Evolutionary conservation across 1,140 invertebrate genomes (phyloP), one percentile per base, ranked within the genome.

Genomic region (Drosophila ercepeae): DNA sequence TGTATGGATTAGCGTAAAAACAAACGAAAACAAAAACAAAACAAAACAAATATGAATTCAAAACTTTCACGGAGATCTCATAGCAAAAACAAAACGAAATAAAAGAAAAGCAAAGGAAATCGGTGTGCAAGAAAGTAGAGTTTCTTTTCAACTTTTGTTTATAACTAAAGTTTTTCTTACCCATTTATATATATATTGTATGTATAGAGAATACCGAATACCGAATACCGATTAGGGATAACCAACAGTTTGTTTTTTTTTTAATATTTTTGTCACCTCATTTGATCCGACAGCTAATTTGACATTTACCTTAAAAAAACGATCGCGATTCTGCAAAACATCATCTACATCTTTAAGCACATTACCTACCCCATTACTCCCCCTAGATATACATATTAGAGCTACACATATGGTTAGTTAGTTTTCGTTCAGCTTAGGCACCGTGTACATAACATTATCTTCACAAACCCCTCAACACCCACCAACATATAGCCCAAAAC

Each of bases 31-130:
- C 42, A 64, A 60, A 69, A 48, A 53, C 59, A 41, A 64, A 63
- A 74, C 39, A 77, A 74, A 86, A 39, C 13, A 39, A 14, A 39
- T 70, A 83, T 78, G 67, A 88, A 86, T 86, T 89, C 86, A 89
- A 70, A 89, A 86, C 86, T 89, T 89, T 89, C 86, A 89, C 64
- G 77, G 81, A 89, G 86, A 89, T 89, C 86, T 89, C 86, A 89
- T 89, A 84, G 81, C 75, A 81, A 83, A 84, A 84, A 76, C 44
- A 72, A 75, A 81, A 70, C 46, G 46, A 78, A 83, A 78, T 81
- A 53, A 75, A 77, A 48, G 72, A 78, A 78, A 75, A 57, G 61
- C 41, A 48, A 39, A 52, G 13, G 39, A 72, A 42, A 61, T 60
- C 32, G 36, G 39, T 48, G 55, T 63, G 45, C 49, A 50, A 63